phyloP scores from a whole-genome alignment of 2,888 invertebrate genomes.

The Brachyopa scutellaris region DNA sequence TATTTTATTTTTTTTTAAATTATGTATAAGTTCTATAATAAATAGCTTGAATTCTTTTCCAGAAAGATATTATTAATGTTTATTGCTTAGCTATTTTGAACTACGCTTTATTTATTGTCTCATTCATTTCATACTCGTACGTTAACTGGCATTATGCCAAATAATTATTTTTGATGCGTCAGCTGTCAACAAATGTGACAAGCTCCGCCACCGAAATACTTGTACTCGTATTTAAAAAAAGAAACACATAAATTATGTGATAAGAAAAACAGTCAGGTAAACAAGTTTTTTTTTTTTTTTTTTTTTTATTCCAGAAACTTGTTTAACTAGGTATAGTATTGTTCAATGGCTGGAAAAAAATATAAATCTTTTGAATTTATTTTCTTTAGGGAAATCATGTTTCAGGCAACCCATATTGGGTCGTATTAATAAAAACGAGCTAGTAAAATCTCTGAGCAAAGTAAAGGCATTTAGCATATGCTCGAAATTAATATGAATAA shows the following conservation, averaged over 20 bases:
- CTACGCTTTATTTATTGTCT: background rate
- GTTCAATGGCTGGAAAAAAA: background rate
- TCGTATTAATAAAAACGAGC: no score
- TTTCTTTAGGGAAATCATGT: no score
- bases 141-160: constrained; percentile 22
- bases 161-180: background rate
- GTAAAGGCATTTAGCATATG: no score
- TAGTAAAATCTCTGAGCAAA: no score
- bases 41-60: constrained; percentile 4
- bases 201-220: background rate
- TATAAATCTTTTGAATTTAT: no score
- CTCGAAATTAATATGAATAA: no score
- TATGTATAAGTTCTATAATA: no score
- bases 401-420: no score
- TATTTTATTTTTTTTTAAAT: no score
- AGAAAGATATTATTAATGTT: background rate
- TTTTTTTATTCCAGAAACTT: no score
- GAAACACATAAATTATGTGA: background rate
- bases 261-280: background rate
- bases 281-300: no score
- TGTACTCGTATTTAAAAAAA: constrained; percentile 1
- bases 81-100: background rate
- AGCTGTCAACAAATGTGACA: constrained; percentile 16
- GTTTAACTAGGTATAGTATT: no score
- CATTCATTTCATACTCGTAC: constrained; percentile 20